Evolutionary conservation across 2,888 invertebrate species (phyloP).

Genomic region (Drosophila putrida): DNA sequence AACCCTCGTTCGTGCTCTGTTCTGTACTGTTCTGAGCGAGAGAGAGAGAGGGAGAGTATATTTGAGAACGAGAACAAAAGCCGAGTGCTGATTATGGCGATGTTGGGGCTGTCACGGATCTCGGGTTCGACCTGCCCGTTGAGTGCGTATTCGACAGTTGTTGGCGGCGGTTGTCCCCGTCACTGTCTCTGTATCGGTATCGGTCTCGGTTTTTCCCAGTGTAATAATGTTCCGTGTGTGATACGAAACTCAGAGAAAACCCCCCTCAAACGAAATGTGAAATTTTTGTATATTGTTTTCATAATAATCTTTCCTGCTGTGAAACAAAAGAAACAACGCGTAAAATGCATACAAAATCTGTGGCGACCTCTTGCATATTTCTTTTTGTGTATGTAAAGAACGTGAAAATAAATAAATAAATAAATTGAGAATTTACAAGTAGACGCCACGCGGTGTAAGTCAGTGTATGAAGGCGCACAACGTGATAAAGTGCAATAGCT

Average conservation of each 20-base stretch:
- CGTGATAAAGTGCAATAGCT: constrained; percentile 43
- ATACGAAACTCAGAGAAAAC: constrained; percentile 43
- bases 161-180: constrained; percentile 73
- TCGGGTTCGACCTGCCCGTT: constrained; percentile 57
- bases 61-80: constrained; percentile 39
- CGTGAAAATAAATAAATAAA: constrained; percentile 45
- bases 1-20: constrained; percentile 46
- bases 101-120: constrained; percentile 52
- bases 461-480: constrained; percentile 27
- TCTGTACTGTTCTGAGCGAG: constrained; percentile 33
- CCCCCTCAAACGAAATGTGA: constrained; percentile 28
- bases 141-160: constrained; percentile 76
- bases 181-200: constrained; percentile 31
- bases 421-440: constrained; percentile 28
- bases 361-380: constrained; percentile 13
- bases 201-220: constrained; percentile 34
- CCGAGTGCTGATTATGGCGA: constrained; percentile 38
- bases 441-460: constrained; percentile 27
- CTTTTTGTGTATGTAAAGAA: constrained; percentile 34
- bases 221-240: constrained; percentile 43
- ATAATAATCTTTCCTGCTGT: constrained; percentile 36
- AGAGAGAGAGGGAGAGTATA: constrained; percentile 20
- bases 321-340: constrained; percentile 18
- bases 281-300: constrained; percentile 54
- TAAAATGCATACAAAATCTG: constrained; percentile 49